phyloP scores from a whole-genome alignment of 1,140 invertebrate genomes.

The Listronotus bonariensis region DNA sequence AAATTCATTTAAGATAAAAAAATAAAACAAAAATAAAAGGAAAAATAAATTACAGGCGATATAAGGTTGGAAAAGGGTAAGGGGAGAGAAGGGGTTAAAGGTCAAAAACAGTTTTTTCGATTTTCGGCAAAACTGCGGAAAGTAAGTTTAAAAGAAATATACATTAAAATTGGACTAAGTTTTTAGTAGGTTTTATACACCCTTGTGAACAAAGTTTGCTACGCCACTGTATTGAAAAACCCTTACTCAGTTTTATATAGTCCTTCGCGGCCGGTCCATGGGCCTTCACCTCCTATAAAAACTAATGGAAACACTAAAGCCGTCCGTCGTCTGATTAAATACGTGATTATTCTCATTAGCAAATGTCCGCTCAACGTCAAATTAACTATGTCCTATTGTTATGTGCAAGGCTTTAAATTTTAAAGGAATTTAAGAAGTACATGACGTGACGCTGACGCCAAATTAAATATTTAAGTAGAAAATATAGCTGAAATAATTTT shows the following conservation, averaged over 20 bases:
- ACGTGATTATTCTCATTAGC: constrained; percentile 36
- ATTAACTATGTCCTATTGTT: constrained; percentile 14
- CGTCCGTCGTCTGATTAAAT: constrained; percentile 31
- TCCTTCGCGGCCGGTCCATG: constrained; percentile 15
- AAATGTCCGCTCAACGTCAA: constrained; percentile 17
- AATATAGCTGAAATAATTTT: constrained; percentile 9
- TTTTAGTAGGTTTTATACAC: no score
- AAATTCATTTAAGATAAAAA: no score
- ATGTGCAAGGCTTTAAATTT: constrained; percentile 7
- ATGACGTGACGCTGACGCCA: constrained; percentile 3
- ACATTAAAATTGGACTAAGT: no score
- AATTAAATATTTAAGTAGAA: constrained; percentile 12
- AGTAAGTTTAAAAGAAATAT: no score
- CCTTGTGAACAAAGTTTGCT: not conserved
- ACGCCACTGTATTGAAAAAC: not conserved
- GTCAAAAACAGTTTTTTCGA: no score
- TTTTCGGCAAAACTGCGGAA: no score
- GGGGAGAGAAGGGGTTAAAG: no score
- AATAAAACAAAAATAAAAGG: no score
- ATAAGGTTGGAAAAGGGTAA: no score
- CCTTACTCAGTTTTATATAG: constrained; percentile 13
- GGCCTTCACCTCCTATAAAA: constrained; percentile 29
- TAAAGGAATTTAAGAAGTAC: constrained; percentile 5
- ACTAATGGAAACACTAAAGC: constrained; percentile 29
- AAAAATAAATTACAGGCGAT: no score